Evolutionary conservation across 1,140 invertebrate species (phyloP).

Genomic region (Anastrepha ludens): DNA sequence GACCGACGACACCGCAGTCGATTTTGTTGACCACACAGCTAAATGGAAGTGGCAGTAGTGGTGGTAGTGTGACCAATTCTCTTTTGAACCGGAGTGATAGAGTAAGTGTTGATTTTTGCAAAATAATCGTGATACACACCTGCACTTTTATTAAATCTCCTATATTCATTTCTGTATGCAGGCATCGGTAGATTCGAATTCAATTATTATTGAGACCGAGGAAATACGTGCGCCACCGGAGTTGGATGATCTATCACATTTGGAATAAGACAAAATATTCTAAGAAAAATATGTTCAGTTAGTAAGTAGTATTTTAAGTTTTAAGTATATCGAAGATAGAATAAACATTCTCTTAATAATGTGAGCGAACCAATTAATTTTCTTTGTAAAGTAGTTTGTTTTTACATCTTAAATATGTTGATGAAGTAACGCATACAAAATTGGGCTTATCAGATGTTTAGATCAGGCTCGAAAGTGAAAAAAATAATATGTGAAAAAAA

Average conservation of each 20-base stretch:
- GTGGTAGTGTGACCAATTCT: constrained; percentile 52
- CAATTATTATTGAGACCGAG: constrained; percentile 72
- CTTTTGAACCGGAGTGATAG: constrained; percentile 56
- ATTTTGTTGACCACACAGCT: constrained; percentile 60
- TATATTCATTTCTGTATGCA: constrained; percentile 62
- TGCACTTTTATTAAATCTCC: constrained; percentile 38
- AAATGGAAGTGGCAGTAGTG: constrained; percentile 51
- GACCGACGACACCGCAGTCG: constrained; percentile 68
- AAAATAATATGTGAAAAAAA: too few relatives aligned
- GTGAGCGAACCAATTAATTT: neutral
- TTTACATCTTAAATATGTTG: too few relatives aligned
- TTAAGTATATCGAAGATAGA: constrained; percentile 1
- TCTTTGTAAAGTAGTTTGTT: neutral
- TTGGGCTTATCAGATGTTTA: too few relatives aligned
- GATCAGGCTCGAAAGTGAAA: too few relatives aligned
- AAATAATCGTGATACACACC: constrained; percentile 31
- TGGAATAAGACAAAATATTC: constrained; percentile 62
- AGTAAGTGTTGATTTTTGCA: constrained; percentile 52
- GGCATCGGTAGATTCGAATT: constrained; percentile 67
- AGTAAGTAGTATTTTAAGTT: constrained; percentile 45
- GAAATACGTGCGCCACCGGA: constrained; percentile 68
- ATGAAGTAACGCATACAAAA: too few relatives aligned
- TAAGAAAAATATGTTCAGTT: neutral
- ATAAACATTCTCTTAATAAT: constrained; percentile 1
- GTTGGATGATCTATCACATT: constrained; percentile 70